Evolutionary conservation across 1,140 invertebrate genomes (phyloP).

Genomic region (Drosophila athabasca): DNA sequence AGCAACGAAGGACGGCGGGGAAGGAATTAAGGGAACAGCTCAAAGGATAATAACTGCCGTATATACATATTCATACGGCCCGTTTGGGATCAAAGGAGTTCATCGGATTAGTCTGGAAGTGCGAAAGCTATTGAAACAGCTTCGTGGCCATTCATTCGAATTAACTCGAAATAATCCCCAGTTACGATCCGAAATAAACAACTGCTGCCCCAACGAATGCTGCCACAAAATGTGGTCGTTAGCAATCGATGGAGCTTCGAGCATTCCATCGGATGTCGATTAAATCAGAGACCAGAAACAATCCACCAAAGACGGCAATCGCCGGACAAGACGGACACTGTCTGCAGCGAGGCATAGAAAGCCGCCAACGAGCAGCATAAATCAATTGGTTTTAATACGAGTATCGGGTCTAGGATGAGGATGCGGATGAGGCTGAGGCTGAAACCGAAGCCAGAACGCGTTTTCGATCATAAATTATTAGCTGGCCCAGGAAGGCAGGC

Average conservation of each 20-base stretch:
- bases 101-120: background rate
- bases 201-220: background rate
- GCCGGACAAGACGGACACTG: background rate
- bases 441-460: constrained; percentile 64
- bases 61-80: constrained; percentile 41
- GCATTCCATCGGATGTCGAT: constrained; percentile 25
- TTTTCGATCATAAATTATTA: constrained; percentile 79
- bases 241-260: constrained; percentile 43
- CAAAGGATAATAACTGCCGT: constrained; percentile 1
- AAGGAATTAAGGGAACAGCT: background rate
- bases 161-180: constrained; percentile 10
- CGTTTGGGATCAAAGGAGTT: constrained; percentile 12
- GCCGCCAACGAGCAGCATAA: constrained; percentile 51
- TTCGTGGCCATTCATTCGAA: constrained; percentile 23
- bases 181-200: no score
- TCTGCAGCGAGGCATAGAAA: constrained; percentile 21
- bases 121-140: constrained; percentile 30
- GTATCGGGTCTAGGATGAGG: constrained; percentile 36
- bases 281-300: constrained; percentile 45
- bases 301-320: background rate
- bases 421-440: constrained; percentile 41
- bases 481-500: constrained; percentile 20
- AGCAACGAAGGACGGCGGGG: no score
- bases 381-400: constrained; percentile 76
- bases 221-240: constrained; percentile 29